Evolutionary conservation across 2,797 vertebrate species (phyloP), one percentile per base, ranked within the genome.

Genomic region (Odontamblyopus lacepedii): DNA sequence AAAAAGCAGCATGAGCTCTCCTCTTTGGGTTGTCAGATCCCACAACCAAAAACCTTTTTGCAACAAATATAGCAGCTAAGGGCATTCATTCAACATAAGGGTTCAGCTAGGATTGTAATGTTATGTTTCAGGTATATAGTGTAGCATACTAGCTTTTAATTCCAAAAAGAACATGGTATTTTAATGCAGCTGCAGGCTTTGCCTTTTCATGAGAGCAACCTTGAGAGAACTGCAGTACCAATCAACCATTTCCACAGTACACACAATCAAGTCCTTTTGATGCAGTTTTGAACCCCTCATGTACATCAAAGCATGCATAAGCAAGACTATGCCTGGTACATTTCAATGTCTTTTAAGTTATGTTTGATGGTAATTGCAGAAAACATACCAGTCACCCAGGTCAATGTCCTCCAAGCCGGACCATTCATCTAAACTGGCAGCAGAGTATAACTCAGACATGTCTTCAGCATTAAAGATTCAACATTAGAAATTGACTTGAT

Each of bases 121-220:
- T 38, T 38, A 38, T 9, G 35, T 38, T 38, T 38, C 35, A 8
- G 35, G 35, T 38, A 8, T 38, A 38, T 38, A 38, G 35, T 38
- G 35, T 38, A 38, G 35, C 35, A 38, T 9, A 38, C 23, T 23
- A 23, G 8, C 35, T 38, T 38, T 38, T 38, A 38, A 38, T 38
- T 38, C 81, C 78, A 69, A 53, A 68, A 63, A 76, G 75, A 80
- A 71, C 64, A 48, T 68, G 48, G 59, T 74, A 67, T 82, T 87
- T 83, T 87, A 87, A 90, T 84, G 78, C 87, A 71, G 68, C 63
- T 38, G 72, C n/a, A 62, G 16, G 30, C 67, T 78, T 55, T 0
- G 57, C 85, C 75, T 77, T 84, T 88, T 88, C 73, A 84, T 85
- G 83, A 76, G 41, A 51, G 55, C 70, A 73, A 79, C 79, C 85